Evolutionary conservation across 2,888 invertebrate genomes (phyloP).

Genomic region (Aphidius colemani): DNA sequence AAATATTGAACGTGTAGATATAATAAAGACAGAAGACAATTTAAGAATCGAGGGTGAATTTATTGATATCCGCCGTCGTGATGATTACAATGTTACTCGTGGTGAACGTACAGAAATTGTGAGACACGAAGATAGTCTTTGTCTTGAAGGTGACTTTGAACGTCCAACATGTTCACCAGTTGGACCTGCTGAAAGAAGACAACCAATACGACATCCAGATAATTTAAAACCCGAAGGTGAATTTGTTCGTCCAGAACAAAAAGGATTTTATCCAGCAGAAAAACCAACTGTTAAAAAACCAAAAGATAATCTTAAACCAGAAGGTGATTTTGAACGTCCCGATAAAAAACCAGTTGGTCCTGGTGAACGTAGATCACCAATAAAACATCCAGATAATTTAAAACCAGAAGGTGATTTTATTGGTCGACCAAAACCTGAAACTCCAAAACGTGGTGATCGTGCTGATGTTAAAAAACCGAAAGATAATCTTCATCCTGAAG

Average conservation of each 20-base stretch:
- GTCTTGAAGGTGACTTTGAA: constrained; percentile 63
- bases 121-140: constrained; percentile 66
- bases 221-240: constrained; percentile 63
- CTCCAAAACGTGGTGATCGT: constrained; percentile 45
- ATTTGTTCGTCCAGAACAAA: constrained; percentile 39
- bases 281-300: constrained; percentile 51
- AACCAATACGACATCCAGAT: constrained; percentile 63
- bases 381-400: constrained; percentile 61
- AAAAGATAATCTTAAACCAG: constrained; percentile 63
- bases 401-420: constrained; percentile 63
- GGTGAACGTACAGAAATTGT: constrained; percentile 71
- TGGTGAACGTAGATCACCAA: constrained; percentile 57
- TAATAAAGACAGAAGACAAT: constrained; percentile 67
- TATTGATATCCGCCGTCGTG: constrained; percentile 64
- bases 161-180: constrained; percentile 57
- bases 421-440: constrained; percentile 38
- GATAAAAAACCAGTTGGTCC: constrained; percentile 62
- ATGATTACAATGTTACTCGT: constrained; percentile 66
- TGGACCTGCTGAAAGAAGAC: constrained; percentile 59
- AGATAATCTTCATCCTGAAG: constrained; percentile 64
- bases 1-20: constrained; percentile 63
- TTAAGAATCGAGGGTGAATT: constrained; percentile 63
- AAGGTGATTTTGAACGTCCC: constrained; percentile 62
- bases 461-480: constrained; percentile 48
- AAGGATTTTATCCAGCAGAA: constrained; percentile 32